These are phyloP conservation scores for Lagria hirta DNA, from an alignment of 2,888 invertebrate genomes.

Conservation along the genomic window DNA sequence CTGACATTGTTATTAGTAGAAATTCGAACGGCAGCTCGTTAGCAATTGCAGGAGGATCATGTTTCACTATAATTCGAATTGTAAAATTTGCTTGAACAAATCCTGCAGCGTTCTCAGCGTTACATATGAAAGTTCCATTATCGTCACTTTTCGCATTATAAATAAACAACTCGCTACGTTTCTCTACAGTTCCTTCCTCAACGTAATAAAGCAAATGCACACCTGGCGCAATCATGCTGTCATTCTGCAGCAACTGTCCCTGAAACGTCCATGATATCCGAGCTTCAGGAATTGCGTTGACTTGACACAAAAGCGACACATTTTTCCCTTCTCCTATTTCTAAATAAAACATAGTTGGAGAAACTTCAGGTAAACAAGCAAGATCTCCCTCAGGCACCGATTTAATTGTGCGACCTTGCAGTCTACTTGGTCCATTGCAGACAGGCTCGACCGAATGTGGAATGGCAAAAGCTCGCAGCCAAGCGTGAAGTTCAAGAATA, in stretches of 20 bases:
- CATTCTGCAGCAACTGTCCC: slow-evolving; percentile 77
- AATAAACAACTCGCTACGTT: slow-evolving; percentile 77
- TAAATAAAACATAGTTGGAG: slow-evolving; percentile 72
- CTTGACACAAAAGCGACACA: slow-evolving; percentile 78
- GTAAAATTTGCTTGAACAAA: slow-evolving; percentile 79
- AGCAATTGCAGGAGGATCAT: slow-evolving; percentile 43
- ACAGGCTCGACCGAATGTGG: slow-evolving; percentile 78
- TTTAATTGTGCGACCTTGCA: slow-evolving; percentile 69
- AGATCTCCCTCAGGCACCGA: slow-evolving; percentile 69
- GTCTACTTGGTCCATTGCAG: slow-evolving; percentile 70
- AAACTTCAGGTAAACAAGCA: slow-evolving; percentile 79
- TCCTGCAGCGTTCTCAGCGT: slow-evolving; percentile 85
- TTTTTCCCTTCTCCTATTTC: slow-evolving; percentile 81
- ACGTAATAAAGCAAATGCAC: slow-evolving; percentile 70
- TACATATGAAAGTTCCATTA: slow-evolving; percentile 83
- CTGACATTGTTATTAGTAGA: slow-evolving; percentile 68
- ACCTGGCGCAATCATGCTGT: slow-evolving; percentile 67
- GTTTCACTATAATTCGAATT: slow-evolving; percentile 71
- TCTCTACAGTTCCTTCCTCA: slow-evolving; percentile 70
- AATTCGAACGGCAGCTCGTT: slow-evolving; percentile 59
- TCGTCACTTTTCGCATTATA: slow-evolving; percentile 76
- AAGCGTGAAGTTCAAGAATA: slow-evolving; percentile 72
- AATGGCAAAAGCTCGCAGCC: slow-evolving; percentile 75
- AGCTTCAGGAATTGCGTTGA: slow-evolving; percentile 79
- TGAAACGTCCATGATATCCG: slow-evolving; percentile 82